phyloP scores from a whole-genome alignment of 2,797 vertebrate species.

The Squalus acanthias region DNA sequence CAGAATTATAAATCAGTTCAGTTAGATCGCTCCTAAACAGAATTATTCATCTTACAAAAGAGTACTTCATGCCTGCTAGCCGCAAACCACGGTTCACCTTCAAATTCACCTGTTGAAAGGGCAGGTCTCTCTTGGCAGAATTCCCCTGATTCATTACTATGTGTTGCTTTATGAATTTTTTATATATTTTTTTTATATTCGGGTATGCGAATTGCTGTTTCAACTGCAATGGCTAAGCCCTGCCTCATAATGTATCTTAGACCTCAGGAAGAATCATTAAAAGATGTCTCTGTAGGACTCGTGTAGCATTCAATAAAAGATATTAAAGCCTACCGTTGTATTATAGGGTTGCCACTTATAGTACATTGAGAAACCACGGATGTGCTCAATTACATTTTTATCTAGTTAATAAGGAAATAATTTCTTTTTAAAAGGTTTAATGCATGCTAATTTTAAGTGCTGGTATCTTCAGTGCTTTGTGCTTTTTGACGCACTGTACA shows the following conservation, averaged over 20 bases:
- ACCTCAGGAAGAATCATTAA: conserved; percentile 20
- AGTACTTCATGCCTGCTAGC: conserved; percentile 81
- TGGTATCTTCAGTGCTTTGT: not conserved
- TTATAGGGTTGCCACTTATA: not conserved
- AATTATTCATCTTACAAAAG: conserved; percentile 86
- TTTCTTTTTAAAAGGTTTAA: not conserved
- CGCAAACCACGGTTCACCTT: conserved; percentile 77
- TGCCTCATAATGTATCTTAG: not conserved
- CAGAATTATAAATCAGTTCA: conserved; percentile 85
- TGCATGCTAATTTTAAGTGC: not conserved
- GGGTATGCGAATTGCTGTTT: not conserved
- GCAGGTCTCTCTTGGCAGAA: conserved; percentile 75
- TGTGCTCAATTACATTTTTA: not conserved
- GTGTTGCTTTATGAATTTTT: conserved; percentile 82
- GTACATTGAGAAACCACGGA: not conserved
- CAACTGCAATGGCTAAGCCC: conserved; percentile 21
- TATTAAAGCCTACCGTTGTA: not conserved
- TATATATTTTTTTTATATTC: conserved; percentile 53
- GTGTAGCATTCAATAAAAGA: not conserved
- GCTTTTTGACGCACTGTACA: not conserved
- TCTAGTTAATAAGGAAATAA: not conserved
- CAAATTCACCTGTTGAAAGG: conserved; percentile 71
- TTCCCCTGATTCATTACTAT: conserved; percentile 78
- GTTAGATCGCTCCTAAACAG: conserved; percentile 78
- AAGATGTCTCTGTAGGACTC: not conserved